These are phyloP conservation scores for Spatulosminthurus flaviceps DNA, from an alignment of 2,888 invertebrate genomes.

Conservation along the genomic window DNA sequence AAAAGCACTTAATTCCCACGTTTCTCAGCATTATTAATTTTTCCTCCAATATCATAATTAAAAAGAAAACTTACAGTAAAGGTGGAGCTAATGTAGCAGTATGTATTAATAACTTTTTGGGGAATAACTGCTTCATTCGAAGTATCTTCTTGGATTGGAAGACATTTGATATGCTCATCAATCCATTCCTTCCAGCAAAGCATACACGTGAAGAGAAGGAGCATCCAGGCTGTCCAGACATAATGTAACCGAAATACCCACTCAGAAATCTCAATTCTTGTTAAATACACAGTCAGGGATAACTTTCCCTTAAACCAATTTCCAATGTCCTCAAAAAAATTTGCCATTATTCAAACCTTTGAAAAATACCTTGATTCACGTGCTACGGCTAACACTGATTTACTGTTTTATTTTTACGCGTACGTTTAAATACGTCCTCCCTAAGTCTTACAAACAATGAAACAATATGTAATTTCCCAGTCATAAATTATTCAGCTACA, in stretches of 20 bases:
- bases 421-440: no score
- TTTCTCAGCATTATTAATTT: no score
- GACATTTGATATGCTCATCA: conserved; percentile 59
- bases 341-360: conserved; percentile 18
- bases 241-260: conserved; percentile 62
- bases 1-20: no score
- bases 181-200: conserved; percentile 58
- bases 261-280: conserved; percentile 56
- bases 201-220: conserved; percentile 57
- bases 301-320: conserved; percentile 45
- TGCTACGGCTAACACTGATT: no score
- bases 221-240: conserved; percentile 52
- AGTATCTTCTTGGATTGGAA: conserved; percentile 56
- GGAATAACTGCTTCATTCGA: conserved; percentile 55
- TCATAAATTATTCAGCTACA: no score
- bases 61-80: conserved; percentile 55
- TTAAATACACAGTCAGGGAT: conserved; percentile 4
- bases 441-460: no score
- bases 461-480: no score
- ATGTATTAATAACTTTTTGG: conserved; percentile 58
- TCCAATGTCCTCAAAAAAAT: neutral
- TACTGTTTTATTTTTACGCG: no score
- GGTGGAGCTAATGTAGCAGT: conserved; percentile 61
- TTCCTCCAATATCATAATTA: no score
- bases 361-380: no score